Evolutionary conservation across 2,888 invertebrate genomes (phyloP), one percentile per base, ranked within the genome.

Genomic region (Portevinia maculata): DNA sequence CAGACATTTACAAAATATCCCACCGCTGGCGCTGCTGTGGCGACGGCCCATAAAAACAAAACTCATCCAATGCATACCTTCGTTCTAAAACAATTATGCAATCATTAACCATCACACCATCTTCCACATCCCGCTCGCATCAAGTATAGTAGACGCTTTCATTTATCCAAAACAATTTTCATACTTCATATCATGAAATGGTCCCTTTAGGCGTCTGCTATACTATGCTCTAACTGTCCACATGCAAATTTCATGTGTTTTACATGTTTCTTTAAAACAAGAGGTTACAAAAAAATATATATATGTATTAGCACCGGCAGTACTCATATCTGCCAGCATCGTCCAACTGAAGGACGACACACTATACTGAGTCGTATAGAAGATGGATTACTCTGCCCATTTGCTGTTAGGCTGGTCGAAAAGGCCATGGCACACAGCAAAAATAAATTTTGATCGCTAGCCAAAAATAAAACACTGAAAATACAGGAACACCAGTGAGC

Each of bases 191-290:
- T 87, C 71, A 83, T 78, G 78, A 78, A 81, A 83, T 32, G 67
- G 41, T 78, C 83, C 83, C 83, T 73, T 55, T 50, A 83, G 65
- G 81, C 73, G 39, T 79, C 74, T 84, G 74, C 53, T 30, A 46
- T n/a, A n/a, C 71, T 73, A 46, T 59, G 44, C 65, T 53, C 65
- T 62, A 79, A 84, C 57, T 83, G 83, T 81, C 79, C 85, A 88
- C 90, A 90, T 90, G 90, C 90, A 89, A 89, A 90, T 90, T 89
- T 89, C 87, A 88, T 88, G 86, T 83, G 83, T 62, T 83, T 53
- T 83, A 83, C 78, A 83, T 78, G 83, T 71, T 83, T 78, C 71
- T 83, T 83, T 59, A 62, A 70, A 83, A 76, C 52, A 81, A 30
- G n/a, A 55, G 5, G 30, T 32, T 53, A 28, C 50, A 52, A 19